Base-by-base conservation (phyloP, 2,797 vertebrate species). In the Helarctos malayanus region DNA sequence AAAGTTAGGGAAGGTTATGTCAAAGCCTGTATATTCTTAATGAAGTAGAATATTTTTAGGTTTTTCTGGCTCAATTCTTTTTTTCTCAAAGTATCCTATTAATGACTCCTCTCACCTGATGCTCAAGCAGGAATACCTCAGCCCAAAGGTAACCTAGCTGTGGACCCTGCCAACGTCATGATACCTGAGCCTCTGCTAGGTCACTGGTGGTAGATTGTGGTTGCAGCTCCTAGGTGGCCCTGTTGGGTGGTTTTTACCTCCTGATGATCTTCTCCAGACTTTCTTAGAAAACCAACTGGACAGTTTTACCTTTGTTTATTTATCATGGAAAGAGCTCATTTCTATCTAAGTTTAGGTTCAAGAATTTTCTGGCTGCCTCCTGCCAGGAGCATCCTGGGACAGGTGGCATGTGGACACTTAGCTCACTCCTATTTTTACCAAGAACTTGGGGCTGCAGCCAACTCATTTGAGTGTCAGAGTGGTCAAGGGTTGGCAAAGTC, bases 361-460 rank as follows among this genome's bases (percentile, higher is more conserved):
- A 79, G 29, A 79, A 45, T 94, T 95, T 95, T 79, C 54, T 79
- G 63, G 25, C n/a, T 84, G 68, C 35, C 5, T 93, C 21, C 68
- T 89, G 7, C 7, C 81, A 82, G 29, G 61, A 68, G 19, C 13
- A 87, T 47, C 68, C 19, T 73, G 59, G 56, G 63, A 56, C 5
- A 84, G 29, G 27, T 68, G 35, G 52, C 29, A 35, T 79, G 29
- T 73, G 29, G 7, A 87, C 3, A n/a, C 41, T 57, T 47, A 83
- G 41, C 3, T 12, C 18, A 45, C 10, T 88, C 10, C 23, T 80
- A 16, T 91, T 87, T 84, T n/a, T 56, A 52, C 45, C 49, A 9
- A 68, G 25, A 84, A 69, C 32, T 83, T 68, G 47, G 23, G 23
- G 15, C 65, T 38, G 49, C 83, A 71, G 69, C 27, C 11, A 86